Conservation (phyloP, 2,113 vertebrate species). For the Rhea pennata region DNA sequence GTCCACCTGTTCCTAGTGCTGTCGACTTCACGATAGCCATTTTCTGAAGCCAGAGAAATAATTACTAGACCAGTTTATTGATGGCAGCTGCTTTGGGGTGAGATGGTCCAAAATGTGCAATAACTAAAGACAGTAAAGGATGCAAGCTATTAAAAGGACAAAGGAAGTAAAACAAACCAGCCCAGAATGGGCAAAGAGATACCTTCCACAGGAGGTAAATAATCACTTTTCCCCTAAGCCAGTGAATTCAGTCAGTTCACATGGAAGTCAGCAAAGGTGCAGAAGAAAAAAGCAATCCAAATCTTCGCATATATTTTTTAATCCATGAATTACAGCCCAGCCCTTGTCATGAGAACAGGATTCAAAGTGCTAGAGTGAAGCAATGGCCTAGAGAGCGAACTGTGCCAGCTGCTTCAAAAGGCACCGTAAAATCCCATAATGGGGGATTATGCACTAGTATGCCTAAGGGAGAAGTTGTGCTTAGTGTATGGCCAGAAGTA, state of each 20-base stretch:
- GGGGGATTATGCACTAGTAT: background rate
- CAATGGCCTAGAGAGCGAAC: background rate
- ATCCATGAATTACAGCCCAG: background rate
- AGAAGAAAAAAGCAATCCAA: background rate
- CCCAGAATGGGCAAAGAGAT: background rate
- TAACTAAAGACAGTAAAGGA: constrained; percentile 53
- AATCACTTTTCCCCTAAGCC: background rate
- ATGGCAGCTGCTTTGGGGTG: constrained; percentile 60
- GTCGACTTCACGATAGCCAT: background rate
- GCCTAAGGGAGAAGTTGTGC: background rate
- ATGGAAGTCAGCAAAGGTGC: background rate
- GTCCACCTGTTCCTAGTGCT: constrained; percentile 56
- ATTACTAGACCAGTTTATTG: constrained; percentile 57
- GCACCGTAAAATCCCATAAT: constrained; percentile 1
- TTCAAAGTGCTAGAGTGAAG: background rate
- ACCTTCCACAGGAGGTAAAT: background rate
- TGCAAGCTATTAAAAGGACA: constrained; percentile 33
- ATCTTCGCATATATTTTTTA: background rate
- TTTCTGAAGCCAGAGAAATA: constrained; percentile 65
- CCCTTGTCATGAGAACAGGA: background rate
- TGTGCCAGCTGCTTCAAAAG: constrained; percentile 41
- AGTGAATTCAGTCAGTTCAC: background rate
- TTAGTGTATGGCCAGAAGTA: background rate
- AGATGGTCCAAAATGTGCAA: constrained; percentile 46
- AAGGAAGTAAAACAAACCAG: constrained; percentile 5